phyloP scores from a whole-genome alignment of 2,113 vertebrate species.

The Hydrochoerus hydrochaeris region DNA sequence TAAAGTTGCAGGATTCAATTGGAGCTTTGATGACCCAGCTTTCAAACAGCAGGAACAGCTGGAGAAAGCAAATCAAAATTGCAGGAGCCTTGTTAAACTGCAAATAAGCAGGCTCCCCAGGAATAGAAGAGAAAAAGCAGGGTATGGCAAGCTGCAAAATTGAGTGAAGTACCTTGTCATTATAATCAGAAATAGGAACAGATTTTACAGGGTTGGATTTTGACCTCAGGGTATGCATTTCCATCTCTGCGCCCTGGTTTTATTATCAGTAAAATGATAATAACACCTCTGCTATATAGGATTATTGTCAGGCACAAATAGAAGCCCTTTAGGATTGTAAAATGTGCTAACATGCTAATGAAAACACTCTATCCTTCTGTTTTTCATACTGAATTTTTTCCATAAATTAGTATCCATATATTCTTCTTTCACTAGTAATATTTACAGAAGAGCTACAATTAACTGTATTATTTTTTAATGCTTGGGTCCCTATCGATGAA shows the following conservation, averaged over 20 bases:
- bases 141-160: slow-evolving; percentile 41
- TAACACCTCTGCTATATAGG: background rate
- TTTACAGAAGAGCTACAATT: slow-evolving; percentile 29
- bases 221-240: slow-evolving; percentile 41
- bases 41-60: slow-evolving; percentile 70
- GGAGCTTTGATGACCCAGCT: slow-evolving; percentile 57
- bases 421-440: background rate
- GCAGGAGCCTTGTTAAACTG: slow-evolving; percentile 65
- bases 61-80: slow-evolving; percentile 70
- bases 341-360: slow-evolving; percentile 27
- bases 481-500: background rate
- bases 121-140: slow-evolving; percentile 29
- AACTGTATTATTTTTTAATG: background rate
- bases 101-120: slow-evolving; percentile 62
- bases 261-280: slow-evolving; percentile 56
- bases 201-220: slow-evolving; percentile 20
- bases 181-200: slow-evolving; percentile 65
- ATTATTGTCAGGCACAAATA: slow-evolving; percentile 1
- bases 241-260: slow-evolving; percentile 12
- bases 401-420: background rate
- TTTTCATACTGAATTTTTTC: slow-evolving; percentile 42
- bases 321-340: slow-evolving; percentile 35
- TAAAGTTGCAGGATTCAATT: slow-evolving; percentile 66
- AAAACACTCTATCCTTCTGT: slow-evolving; percentile 29
- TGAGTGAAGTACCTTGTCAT: slow-evolving; percentile 47